phyloP scores from a whole-genome alignment of 2,797 vertebrate genomes.

The Sebastes hubbsi region DNA sequence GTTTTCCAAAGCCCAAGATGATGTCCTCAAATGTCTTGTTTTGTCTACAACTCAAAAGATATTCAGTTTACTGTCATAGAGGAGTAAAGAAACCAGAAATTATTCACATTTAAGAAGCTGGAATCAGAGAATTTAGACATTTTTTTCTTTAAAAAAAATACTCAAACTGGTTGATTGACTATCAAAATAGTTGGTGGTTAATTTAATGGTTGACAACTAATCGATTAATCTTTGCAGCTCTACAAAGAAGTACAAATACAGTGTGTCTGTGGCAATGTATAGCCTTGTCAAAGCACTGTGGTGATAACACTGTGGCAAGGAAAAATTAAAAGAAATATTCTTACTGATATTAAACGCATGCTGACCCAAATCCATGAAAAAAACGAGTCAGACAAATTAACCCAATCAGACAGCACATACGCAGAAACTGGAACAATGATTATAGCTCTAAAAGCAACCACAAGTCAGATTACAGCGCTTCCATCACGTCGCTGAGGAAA shows the following conservation, averaged over 20 bases:
- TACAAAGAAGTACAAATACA: not conserved
- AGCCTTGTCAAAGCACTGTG: not conserved
- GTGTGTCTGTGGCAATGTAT: not conserved
- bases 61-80: no score
- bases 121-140: no score
- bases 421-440: slow-evolving; percentile 15
- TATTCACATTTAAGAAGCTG: no score
- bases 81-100: no score
- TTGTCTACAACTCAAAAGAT: no score
- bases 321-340: fast-evolving
- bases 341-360: not conserved
- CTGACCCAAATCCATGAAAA: not conserved
- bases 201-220: no score
- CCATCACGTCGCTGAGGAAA: slow-evolving; percentile 38
- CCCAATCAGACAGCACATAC: not conserved
- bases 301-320: not conserved
- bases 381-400: not conserved
- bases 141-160: no score
- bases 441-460: not conserved
- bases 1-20: no score
- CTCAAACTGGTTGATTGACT: no score
- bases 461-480: slow-evolving; percentile 19
- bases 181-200: no score
- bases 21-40: no score
- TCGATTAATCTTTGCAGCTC: no score